Evolutionary conservation across 2,797 vertebrate species (phyloP).

Genomic region (Chaetophractus vellerosus): DNA sequence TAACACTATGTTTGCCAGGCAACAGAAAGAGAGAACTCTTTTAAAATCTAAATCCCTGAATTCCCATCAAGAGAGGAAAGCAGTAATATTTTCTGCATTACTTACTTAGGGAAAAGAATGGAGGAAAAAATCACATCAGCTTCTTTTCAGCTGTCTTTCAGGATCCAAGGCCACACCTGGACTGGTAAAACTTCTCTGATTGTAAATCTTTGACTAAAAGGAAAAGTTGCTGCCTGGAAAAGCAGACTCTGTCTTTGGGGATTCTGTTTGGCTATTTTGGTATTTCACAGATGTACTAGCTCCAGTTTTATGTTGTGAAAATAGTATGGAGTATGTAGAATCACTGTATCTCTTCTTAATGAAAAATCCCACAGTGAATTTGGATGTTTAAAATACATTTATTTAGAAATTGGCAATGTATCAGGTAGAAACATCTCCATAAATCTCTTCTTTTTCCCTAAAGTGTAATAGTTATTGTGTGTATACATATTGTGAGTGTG

Average conservation of each 20-base stretch:
- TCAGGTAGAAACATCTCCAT: neutral
- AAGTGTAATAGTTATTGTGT: neutral
- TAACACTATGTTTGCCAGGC: conserved; percentile 81
- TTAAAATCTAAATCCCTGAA: conserved; percentile 78
- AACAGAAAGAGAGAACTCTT: conserved; percentile 81
- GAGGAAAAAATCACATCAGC: neutral
- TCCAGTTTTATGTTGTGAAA: conserved; percentile 56
- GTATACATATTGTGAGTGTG: neutral
- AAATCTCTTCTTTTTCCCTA: conserved; percentile 23
- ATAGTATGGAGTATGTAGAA: neutral
- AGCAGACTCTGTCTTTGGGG: conserved; percentile 62
- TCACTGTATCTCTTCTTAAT: neutral
- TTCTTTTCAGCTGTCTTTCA: conserved; percentile 81
- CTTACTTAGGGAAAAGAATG: conserved; percentile 72
- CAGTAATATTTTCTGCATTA: conserved; percentile 73
- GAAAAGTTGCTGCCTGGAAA: conserved; percentile 59
- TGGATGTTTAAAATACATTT: conserved; percentile 49
- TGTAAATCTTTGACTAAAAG: conserved; percentile 57
- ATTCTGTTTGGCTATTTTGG: conserved; percentile 26
- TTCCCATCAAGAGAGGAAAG: conserved; percentile 82
- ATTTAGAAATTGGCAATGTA: conserved; percentile 6
- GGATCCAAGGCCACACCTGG: conserved; percentile 82
- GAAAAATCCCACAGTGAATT: conserved; percentile 60
- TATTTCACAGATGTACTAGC: conserved; percentile 53
- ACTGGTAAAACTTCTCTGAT: neutral